Percentiles rank a stretch among this genome's conserved stretches.
Conservation (phyloP, 2,113 vertebrate species). For the Zingel zingel region DNA sequence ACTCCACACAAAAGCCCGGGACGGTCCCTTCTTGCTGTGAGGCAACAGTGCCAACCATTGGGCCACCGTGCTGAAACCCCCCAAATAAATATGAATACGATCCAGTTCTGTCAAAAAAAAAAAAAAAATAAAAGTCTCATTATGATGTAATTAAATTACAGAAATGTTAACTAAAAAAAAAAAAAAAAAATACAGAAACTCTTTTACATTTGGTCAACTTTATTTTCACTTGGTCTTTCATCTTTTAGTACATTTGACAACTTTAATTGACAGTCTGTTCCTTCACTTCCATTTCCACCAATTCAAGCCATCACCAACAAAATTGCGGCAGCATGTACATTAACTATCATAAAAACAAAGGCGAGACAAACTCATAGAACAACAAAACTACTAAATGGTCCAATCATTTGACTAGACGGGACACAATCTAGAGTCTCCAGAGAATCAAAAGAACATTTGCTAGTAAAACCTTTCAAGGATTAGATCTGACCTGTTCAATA, state of each 20-base stretch:
- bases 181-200: background rate
- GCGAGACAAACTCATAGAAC: conserved; percentile 35
- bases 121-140: no score
- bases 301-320: conserved; percentile 46
- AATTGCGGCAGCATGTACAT: conserved; percentile 58
- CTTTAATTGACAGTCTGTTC: conserved; percentile 47
- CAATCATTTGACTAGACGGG: conserved; percentile 34
- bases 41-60: no score
- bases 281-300: conserved; percentile 55
- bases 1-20: no score
- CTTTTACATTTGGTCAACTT: conserved; percentile 78
- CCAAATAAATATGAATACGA: background rate
- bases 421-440: conserved; percentile 33
- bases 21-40: no score
- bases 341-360: conserved; percentile 64
- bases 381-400: conserved; percentile 40
- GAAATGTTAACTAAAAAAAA: background rate
- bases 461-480: background rate
- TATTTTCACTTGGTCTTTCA: conserved; percentile 80
- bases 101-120: background rate
- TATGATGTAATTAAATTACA: background rate
- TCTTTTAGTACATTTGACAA: conserved; percentile 71
- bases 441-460: background rate
- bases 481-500: background rate
- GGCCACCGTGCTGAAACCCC: no score